A percentile compares a stretch with the other conserved stretches of the same genome.
Conservation (phyloP, 2,888 invertebrate species). For the Caenorhabditis auriculariae region DNA sequence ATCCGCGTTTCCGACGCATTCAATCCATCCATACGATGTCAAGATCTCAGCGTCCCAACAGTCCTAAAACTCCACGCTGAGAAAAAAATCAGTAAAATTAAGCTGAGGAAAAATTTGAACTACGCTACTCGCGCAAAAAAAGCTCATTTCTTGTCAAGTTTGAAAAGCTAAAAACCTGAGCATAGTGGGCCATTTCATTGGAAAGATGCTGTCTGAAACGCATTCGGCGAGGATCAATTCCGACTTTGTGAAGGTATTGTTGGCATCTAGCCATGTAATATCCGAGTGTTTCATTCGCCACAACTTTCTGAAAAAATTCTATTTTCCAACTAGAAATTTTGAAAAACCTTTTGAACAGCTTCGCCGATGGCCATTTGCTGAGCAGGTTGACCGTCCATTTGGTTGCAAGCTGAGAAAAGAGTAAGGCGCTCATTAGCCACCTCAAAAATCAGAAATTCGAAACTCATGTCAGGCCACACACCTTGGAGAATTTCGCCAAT, state of each 20-base stretch:
- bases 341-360: conserved; percentile 74
- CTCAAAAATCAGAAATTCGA: conserved; percentile 3
- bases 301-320: conserved; percentile 70
- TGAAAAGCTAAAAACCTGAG: conserved; percentile 65
- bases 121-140: background rate
- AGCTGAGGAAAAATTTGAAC: background rate
- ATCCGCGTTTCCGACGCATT: conserved; percentile 98
- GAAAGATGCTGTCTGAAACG: conserved; percentile 97
- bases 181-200: conserved; percentile 99
- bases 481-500: conserved; percentile 83
- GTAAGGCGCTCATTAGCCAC: conserved; percentile 75
- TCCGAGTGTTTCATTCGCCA: conserved; percentile 94
- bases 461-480: conserved; percentile 64
- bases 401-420: conserved; percentile 91
- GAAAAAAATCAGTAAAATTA: background rate
- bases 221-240: conserved; percentile 81
- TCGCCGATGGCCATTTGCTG: conserved; percentile 78
- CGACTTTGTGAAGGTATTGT: conserved; percentile 81
- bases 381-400: conserved; percentile 93
- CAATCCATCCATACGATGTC: conserved; percentile 96
- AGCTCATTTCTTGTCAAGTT: background rate
- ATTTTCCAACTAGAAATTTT: background rate
- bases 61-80: conserved; percentile 77
- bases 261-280: conserved; percentile 97
- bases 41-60: conserved; percentile 99